Percentiles rank a stretch among this genome's conserved stretches.
phyloP scores from a whole-genome alignment of 2,113 vertebrate genomes.

The Malurus melanocephalus region DNA sequence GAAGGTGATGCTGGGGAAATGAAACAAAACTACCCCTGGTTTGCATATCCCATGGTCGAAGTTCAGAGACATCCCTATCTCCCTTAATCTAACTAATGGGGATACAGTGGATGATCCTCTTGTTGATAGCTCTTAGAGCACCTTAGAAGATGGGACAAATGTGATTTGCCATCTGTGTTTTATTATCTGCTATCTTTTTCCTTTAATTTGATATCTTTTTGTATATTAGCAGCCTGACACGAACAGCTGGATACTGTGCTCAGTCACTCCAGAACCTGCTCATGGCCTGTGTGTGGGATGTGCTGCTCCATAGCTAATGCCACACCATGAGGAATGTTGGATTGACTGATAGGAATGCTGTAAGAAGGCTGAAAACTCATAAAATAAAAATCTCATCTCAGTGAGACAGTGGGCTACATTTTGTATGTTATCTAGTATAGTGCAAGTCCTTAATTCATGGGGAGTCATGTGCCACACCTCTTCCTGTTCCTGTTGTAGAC shows the following conservation, averaged over 20 bases:
- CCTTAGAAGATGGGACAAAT: not conserved
- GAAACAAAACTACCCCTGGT: not conserved
- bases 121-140: not conserved
- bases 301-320: not conserved
- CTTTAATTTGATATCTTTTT: not conserved
- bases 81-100: not conserved
- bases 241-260: not conserved
- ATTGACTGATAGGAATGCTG: not conserved
- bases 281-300: rapidly evolving
- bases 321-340: not conserved
- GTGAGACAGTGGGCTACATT: not conserved
- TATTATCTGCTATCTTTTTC: not conserved
- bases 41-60: not conserved
- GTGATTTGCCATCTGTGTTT: not conserved
- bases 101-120: not conserved
- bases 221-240: not conserved
- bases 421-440: not conserved
- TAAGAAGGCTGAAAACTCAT: not conserved
- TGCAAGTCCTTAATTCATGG: not conserved
- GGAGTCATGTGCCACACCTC: not conserved
- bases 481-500: not conserved
- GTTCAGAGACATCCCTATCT: not conserved
- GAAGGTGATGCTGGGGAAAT: not conserved
- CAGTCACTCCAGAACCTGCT: not conserved
- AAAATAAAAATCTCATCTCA: not conserved